Percentiles rank a stretch among this genome's conserved stretches.
Conservation (phyloP, 2,113 vertebrate genomes). For the Donacobius atricapilla region DNA sequence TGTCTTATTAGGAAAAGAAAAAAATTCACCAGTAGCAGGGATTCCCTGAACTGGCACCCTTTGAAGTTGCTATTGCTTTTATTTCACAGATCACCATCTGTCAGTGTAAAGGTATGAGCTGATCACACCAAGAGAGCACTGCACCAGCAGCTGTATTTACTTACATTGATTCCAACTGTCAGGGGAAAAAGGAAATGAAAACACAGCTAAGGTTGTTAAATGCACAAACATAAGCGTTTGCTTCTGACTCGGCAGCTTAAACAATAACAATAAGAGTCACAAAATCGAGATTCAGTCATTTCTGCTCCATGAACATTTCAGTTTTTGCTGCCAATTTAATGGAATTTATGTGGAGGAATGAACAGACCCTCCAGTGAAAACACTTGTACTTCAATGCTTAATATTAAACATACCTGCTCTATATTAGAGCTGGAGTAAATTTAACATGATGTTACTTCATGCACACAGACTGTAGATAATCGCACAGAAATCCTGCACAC, state of each 20-base stretch:
- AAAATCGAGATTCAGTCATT: not conserved
- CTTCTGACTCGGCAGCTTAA: conserved; percentile 41
- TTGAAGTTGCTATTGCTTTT: conserved; percentile 36
- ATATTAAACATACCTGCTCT: not conserved
- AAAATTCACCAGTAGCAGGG: not conserved
- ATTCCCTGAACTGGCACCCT: conserved; percentile 13
- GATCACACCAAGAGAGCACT: conserved; percentile 14
- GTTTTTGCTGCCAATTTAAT: not conserved
- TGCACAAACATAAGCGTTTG: conserved; percentile 35
- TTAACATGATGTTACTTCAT: not conserved
- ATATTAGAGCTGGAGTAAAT: not conserved
- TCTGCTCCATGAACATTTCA: not conserved
- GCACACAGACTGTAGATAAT: not conserved
- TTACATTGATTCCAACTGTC: not conserved
- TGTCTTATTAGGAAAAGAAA: not conserved
- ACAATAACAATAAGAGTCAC: not conserved
- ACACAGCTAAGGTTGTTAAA: conserved; percentile 45
- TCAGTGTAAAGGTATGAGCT: conserved; percentile 29
- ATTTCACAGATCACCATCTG: conserved; percentile 35
- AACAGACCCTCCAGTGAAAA: not conserved
- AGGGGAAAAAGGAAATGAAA: not conserved
- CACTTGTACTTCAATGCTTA: not conserved
- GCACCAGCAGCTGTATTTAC: not conserved
- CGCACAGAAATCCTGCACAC: not conserved
- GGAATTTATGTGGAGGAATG: not conserved